Base-by-base conservation (phyloP, 2,797 vertebrate species). In the Cuculus canorus region DNA sequence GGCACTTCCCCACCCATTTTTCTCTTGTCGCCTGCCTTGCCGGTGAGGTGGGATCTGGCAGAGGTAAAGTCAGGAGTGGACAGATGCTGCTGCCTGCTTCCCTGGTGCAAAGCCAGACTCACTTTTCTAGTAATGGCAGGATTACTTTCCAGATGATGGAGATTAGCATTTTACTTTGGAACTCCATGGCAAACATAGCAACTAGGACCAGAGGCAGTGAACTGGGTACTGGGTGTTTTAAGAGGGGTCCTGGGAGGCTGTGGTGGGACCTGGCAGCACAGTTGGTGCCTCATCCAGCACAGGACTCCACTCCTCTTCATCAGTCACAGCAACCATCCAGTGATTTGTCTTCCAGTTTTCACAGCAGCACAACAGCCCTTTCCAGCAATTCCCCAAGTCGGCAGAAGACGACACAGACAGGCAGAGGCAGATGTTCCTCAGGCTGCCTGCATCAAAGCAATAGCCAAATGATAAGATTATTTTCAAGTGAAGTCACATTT, bases 381-480 rank as follows among this genome's bases (percentile, higher is more conserved):
- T 76, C 92, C 72, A 86, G 82, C 69, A 70, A 45, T 78, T 73
- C 88, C 90, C 68, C 2, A 0, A 35, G 41, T 65, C 4, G 5
- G 82, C 88, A 93, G 52, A 61, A 94, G 96, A 56, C 85, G 86
- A 72, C 68, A 37, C 84, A 95, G 82, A 45, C 69, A 68, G 88
- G 82, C 84, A 83, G 82, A 92, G 95, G 90, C 95, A 97, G 96
- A 93, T 95, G 95, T 92, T 96, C 95, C 78, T 70, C 37, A 84
- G 53, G 91, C 91, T 90, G 86, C 90, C 84, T 93, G 91, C 88
- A 66, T 70, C 92, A 80, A 91, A 94, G 92, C 19, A 73, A 96
- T 96, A 90, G 93, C 96, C 90, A 96, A 96, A 94, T 86, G 95
- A 96, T 92, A 92, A 92, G 88, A 95, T 97, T 96, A 89, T 97